Evolutionary conservation across 2,797 vertebrate species (phyloP).

Genomic region (Arrhamphus sclerolepis): DNA sequence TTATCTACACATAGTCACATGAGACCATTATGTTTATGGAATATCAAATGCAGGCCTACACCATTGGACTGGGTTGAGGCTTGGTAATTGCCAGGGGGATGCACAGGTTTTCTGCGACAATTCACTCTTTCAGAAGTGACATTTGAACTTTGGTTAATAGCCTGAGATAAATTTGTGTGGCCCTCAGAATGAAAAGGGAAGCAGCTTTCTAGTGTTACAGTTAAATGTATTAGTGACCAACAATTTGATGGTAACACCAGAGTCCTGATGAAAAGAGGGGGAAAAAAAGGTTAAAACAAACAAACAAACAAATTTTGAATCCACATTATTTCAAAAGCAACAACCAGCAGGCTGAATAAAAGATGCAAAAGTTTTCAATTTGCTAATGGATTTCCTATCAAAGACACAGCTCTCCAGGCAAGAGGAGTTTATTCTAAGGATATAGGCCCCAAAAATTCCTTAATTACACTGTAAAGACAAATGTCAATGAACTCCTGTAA

Average conservation of each 20-base stretch:
- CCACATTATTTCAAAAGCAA: constrained; percentile 10
- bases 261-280: constrained; percentile 14
- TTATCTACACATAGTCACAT: constrained; percentile 77
- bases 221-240: constrained; percentile 18
- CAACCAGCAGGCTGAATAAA: constrained; percentile 14
- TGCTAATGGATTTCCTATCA: constrained; percentile 68
- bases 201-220: constrained; percentile 43
- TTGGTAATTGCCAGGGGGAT: constrained; percentile 65
- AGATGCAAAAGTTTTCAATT: constrained; percentile 63
- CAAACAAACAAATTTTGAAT: constrained; percentile 12
- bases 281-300: constrained; percentile 4
- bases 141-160: constrained; percentile 66
- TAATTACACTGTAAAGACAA: constrained; percentile 84
- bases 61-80: constrained; percentile 55
- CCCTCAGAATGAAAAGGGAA: constrained; percentile 27
- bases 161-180: constrained; percentile 57
- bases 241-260: constrained; percentile 25
- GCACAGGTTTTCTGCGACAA: constrained; percentile 62
- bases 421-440: constrained; percentile 66
- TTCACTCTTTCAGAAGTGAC: constrained; percentile 63
- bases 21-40: constrained; percentile 80
- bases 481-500: constrained; percentile 76
- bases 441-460: constrained; percentile 70
- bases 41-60: constrained; percentile 70
- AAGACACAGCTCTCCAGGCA: constrained; percentile 43